Percentiles rank a stretch among this genome's conserved stretches.
These are phyloP conservation scores for Tridacna crocea DNA, from an alignment of 2,888 invertebrate genomes.

Conservation along the genomic window DNA sequence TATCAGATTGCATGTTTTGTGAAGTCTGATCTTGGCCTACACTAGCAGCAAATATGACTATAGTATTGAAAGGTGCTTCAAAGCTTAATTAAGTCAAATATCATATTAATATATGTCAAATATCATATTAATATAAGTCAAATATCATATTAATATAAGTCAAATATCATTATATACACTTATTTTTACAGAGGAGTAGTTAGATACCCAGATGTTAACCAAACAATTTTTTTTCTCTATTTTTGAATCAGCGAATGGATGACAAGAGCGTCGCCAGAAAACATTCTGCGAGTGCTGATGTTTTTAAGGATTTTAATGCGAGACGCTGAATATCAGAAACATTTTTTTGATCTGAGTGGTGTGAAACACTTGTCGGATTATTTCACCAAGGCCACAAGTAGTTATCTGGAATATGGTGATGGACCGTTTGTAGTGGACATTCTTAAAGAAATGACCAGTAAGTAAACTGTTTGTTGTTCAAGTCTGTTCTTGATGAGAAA, in stretches of 20 bases:
- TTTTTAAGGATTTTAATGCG: conserved; percentile 81
- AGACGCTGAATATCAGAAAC: conserved; percentile 78
- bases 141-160: too few species aligned
- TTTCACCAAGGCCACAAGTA: conserved; percentile 78
- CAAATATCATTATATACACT: too few species aligned
- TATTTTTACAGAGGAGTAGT: too few species aligned
- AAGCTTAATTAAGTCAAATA: too few species aligned
- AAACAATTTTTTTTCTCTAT: too few species aligned
- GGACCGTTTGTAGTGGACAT: conserved; percentile 80
- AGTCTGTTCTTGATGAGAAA: not conserved
- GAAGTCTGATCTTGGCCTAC: too few species aligned
- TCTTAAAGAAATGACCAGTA: conserved; percentile 83
- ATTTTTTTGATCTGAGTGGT: conserved; percentile 77
- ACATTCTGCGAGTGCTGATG: conserved; percentile 78
- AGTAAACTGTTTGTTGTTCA: conserved; percentile 50
- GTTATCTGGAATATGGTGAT: conserved; percentile 79
- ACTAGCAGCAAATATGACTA: too few species aligned
- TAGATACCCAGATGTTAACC: too few species aligned
- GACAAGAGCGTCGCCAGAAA: conserved; percentile 77
- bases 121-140: too few species aligned
- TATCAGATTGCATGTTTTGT: too few species aligned
- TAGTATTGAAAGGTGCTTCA: too few species aligned
- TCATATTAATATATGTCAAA: too few species aligned
- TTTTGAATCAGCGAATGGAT: conserved; percentile 79
- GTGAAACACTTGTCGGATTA: conserved; percentile 78